Conservation (phyloP, 1,140 invertebrate species). For the Geopemphigus sp. region DNA sequence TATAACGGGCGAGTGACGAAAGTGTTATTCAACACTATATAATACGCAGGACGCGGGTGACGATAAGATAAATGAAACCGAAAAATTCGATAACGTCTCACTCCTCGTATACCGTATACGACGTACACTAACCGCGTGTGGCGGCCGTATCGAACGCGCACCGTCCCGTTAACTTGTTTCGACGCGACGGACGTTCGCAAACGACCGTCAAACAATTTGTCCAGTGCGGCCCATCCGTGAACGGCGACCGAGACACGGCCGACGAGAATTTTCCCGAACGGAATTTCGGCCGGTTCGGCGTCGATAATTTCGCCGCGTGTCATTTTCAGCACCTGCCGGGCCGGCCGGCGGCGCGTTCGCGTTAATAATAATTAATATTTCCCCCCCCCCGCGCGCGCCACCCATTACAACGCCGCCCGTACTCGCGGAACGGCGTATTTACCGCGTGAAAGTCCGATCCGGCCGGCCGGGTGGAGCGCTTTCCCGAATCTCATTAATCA, state of each 20-base stretch:
- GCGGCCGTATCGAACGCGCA: not conserved
- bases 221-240: too few relatives aligned
- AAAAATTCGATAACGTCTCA: slow-evolving; percentile 2
- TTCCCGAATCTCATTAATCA: too few relatives aligned
- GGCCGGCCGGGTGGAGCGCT: too few relatives aligned
- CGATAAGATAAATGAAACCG: not conserved
- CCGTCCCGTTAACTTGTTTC: not conserved
- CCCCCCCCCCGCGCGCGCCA: not conserved
- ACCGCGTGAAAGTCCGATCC: too few relatives aligned
- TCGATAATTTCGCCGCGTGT: not conserved
- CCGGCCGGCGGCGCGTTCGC: too few relatives aligned
- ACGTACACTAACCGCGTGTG: not conserved
- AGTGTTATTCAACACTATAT: too few relatives aligned
- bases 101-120: not conserved
- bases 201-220: too few relatives aligned
- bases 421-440: not conserved
- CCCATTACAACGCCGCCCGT: not conserved
- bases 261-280: not conserved
- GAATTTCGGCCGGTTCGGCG: not conserved
- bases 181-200: not conserved
- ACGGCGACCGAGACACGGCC: not conserved
- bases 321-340: not conserved
- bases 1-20: not conserved
- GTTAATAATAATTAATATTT: not conserved
- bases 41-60: too few relatives aligned